These are phyloP conservation scores for Pristionchus mayeri DNA, from an alignment of 2,888 invertebrate species.

Conservation along the genomic window DNA sequence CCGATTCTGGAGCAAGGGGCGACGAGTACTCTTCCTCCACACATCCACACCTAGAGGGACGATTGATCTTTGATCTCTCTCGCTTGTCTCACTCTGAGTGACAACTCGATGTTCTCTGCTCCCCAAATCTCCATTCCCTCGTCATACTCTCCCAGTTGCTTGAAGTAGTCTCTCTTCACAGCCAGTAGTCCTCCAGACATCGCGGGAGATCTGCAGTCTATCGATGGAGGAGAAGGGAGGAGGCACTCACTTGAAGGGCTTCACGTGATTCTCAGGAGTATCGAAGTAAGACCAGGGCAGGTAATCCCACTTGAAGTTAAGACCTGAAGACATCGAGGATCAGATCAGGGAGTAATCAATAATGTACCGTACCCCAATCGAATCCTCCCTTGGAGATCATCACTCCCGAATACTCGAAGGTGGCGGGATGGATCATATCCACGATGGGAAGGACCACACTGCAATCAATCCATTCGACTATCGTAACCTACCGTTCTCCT, in stretches of 20 bases:
- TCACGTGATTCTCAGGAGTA: conserved; percentile 82
- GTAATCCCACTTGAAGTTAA: conserved; percentile 92
- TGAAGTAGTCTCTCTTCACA: conserved; percentile 95
- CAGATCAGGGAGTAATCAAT: neutral
- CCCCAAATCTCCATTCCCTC: conserved; percentile 99
- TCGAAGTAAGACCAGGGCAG: conserved; percentile 84
- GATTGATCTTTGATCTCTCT: neutral
- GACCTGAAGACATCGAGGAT: conserved; percentile 69
- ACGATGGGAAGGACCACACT: conserved; percentile 98
- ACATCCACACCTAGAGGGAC: conserved; percentile 84
- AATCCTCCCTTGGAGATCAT: conserved; percentile 99
- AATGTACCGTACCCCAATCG: conserved; percentile 95
- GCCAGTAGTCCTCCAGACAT: conserved; percentile 96
- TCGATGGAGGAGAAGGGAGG: neutral
- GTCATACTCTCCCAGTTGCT: conserved; percentile 97
- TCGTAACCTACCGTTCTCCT: neutral
- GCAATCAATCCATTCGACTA: neutral
- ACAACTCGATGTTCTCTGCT: conserved; percentile 94
- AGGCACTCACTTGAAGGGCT: conserved; percentile 66
- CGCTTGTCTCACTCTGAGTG: conserved; percentile 84
- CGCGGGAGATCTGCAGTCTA: conserved; percentile 85
- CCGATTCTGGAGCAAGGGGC: conserved; percentile 95
- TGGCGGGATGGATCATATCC: conserved; percentile 97
- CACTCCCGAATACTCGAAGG: conserved; percentile 89
- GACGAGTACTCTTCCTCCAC: conserved; percentile 94